A percentile compares a stretch with the other conserved stretches of the same genome.
phyloP scores from a whole-genome alignment of 23 tunicate species.

The Halocynthia aurantium region DNA sequence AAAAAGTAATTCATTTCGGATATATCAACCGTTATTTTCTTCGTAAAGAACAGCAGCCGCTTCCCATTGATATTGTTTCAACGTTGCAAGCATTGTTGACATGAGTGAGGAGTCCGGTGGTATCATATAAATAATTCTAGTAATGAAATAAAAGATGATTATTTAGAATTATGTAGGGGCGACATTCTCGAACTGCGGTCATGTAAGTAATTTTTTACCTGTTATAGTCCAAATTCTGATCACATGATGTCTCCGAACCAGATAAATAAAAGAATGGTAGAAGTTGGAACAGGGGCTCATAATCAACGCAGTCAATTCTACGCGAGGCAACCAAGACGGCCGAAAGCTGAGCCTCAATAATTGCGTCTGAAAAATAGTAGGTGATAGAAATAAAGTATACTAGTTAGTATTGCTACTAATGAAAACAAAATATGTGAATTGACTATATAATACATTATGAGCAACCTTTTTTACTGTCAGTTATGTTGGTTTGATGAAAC shows the following conservation, averaged over 20 bases:
- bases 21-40: slow-evolving; percentile 37
- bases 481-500: neutral
- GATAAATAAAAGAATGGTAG: slow-evolving; percentile 28
- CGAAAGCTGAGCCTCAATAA: neutral
- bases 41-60: slow-evolving; percentile 53
- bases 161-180: too few relatives aligned
- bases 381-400: too few relatives aligned
- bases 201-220: slow-evolving; percentile 5
- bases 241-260: slow-evolving; percentile 27
- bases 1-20: neutral
- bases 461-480: neutral
- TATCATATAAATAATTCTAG: slow-evolving; percentile 32
- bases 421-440: too few relatives aligned
- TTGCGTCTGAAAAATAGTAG: neutral
- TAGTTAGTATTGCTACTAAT: too few relatives aligned
- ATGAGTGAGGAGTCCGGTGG: slow-evolving; percentile 32
- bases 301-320: slow-evolving; percentile 1
- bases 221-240: slow-evolving; percentile 17
- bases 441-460: too few relatives aligned
- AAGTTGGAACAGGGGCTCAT: slow-evolving; percentile 1
- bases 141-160: neutral
- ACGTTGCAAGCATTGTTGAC: slow-evolving; percentile 35
- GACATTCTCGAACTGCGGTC: neutral
- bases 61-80: slow-evolving; percentile 41
- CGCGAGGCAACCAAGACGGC: slow-evolving; percentile 45